These are phyloP conservation scores for Dyspetes luteomarginatus DNA, from an alignment of 2,888 invertebrate genomes.

Conservation along the genomic window DNA sequence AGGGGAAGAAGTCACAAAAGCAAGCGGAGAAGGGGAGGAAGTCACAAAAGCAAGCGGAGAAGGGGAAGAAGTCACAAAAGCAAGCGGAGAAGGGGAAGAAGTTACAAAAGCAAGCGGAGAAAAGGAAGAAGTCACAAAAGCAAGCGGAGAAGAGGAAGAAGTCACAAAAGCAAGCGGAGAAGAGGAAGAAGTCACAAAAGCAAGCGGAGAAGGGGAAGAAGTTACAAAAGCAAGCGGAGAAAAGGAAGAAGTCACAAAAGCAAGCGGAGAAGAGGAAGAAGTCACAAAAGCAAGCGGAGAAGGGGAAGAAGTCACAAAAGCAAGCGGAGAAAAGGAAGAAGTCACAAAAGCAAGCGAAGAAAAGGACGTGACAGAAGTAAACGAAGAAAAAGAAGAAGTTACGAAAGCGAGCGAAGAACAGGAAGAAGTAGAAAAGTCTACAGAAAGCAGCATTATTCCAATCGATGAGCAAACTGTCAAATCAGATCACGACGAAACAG, in stretches of 20 bases:
- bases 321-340: slow-evolving; percentile 1
- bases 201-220: background rate
- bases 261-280: background rate
- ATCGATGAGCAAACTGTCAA: slow-evolving; percentile 11
- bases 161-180: slow-evolving; percentile 10
- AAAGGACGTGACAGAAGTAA: background rate
- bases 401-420: slow-evolving; percentile 32
- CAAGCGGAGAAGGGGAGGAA: slow-evolving; percentile 16
- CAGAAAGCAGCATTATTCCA: slow-evolving; percentile 8
- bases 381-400: background rate
- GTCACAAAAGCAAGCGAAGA: slow-evolving; percentile 36
- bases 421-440: slow-evolving; percentile 17
- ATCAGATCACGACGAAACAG: background rate
- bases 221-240: background rate
- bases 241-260: background rate
- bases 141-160: background rate
- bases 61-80: slow-evolving; percentile 13
- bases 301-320: slow-evolving; percentile 19
- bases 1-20: slow-evolving; percentile 46
- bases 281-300: background rate
- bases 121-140: slow-evolving; percentile 36
- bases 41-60: slow-evolving; percentile 13
- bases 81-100: slow-evolving; percentile 24
- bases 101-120: slow-evolving; percentile 20
- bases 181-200: background rate